Base-by-base conservation (phyloP, 2,888 invertebrate species). In the Agrenia bidenticulata region DNA sequence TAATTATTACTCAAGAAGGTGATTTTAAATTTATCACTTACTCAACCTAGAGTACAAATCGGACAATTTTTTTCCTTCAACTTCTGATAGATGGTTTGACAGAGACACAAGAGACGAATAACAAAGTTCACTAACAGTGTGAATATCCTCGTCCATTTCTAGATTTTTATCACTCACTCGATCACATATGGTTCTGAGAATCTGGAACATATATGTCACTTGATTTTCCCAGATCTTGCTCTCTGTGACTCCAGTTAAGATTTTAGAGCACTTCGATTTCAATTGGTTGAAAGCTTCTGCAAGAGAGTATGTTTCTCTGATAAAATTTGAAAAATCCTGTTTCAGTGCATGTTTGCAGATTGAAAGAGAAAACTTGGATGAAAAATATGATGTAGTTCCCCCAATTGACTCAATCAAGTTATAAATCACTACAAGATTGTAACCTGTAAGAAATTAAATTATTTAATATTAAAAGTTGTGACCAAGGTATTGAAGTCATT, bases 41-140 rank as follows among this genome's bases (percentile, higher is more conserved):
- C 55, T 19, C 5, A 55, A 17, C n/a, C 55, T 26, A 55, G 55
- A 23, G 26, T 55, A 17, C 15, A 55, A 17, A 9, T 55, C 55
- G 17, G 55, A 26, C 7, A 27, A 15, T n/a, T 55, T 55, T 26
- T 55, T 55, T 7, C 15, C 32, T 2, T 27, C 55, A 5, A 27
- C 27, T n/a, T 4, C 19, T 5, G 26, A 26, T 11, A 27, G 2
- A 27, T 55, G 17, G 5, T 24, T 32, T 24, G 32, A 7, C 7
- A 55, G 32, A 19, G 17, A n/a, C n/a, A 55, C 11, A 15, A 55
- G 55, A 15, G 17, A 24, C 2, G 21, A n/a, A 26, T 24, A 55
- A n/a, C 45, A 45, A 15, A 17, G 19, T 45, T 45, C 45, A 15
- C 7, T 5, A 17, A 45, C 45, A 19, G 19, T 15, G 15, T 45